Base-by-base conservation (phyloP, 2,888 invertebrate genomes). In the Lucinisca nassula region DNA sequence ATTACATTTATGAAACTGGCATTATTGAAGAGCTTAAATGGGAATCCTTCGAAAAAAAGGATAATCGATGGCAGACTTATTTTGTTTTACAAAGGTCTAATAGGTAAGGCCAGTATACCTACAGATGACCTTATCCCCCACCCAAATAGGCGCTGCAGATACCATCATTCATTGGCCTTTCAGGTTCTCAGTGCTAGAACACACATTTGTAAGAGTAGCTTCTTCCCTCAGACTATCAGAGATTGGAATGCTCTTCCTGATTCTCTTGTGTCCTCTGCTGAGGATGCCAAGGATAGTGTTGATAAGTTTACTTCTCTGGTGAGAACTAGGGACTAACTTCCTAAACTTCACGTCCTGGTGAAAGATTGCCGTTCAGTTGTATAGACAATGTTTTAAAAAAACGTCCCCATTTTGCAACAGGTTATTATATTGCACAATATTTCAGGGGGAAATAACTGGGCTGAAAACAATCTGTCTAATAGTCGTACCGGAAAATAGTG, bases 261-360 rank as follows among this genome's bases (percentile, higher is more conserved):
- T 55, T 55, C 61, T 30, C 27, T 27, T 4, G 30, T 24, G 24
- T 24, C n/a, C n/a, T n/a, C n/a, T n/a, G n/a, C n/a, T n/a, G n/a
- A n/a, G n/a, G n/a, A n/a, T n/a, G n/a, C 61, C 30, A 17, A 61
- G 24, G 61, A 61, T 30, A 30, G 61, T 61, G 61, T 61, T 61
- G n/a, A 24, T 30, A 61, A 21, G 61, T 61, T 51, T n/a, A 51
- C 51, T n/a, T 61, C 55, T 55, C 55, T 55, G 17, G 55, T 55
- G 55, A 55, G 55, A 55, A 21, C 55, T n/a, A 55, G 55, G 30
- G 61, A 61, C 61, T 61, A 61, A 61, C 30, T 61, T 61, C 61
- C 61, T 30, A 30, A 30, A 30, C 30, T 17, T 6, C 61, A 61
- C 14, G 30, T 30, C 61, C 61, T 61, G 61, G 61, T 61, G 61